phyloP scores from a whole-genome alignment of 2,113 vertebrate species.

The Proterorhinus semilunaris region DNA sequence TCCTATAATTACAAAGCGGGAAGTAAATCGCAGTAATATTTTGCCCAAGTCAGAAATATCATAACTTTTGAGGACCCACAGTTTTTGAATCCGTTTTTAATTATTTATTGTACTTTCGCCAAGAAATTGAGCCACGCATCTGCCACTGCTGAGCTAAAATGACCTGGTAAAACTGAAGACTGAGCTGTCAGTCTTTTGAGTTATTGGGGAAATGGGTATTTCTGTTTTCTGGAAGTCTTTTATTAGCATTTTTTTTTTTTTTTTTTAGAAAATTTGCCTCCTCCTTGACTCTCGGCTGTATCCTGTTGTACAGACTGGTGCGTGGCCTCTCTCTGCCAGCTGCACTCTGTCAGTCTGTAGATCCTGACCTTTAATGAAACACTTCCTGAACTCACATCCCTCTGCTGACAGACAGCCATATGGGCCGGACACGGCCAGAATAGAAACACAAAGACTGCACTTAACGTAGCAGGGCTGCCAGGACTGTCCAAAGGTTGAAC shows the following conservation, averaged over 20 bases:
- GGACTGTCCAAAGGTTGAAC: background rate
- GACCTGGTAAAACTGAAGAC: too few species aligned
- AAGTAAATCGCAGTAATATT: background rate
- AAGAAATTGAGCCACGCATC: too few species aligned
- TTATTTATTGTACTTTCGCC: too few species aligned
- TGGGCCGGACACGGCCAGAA: conserved; percentile 14
- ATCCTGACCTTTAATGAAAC: conserved; percentile 29
- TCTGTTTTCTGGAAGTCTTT: background rate
- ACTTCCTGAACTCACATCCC: conserved; percentile 18
- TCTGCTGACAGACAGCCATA: conserved; percentile 40
- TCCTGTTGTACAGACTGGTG: conserved; percentile 19
- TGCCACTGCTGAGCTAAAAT: too few species aligned
- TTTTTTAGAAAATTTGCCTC: too few species aligned
- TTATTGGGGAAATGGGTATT: background rate
- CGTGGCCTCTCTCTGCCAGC: conserved; percentile 39
- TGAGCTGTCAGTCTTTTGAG: too few species aligned
- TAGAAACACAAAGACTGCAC: conserved; percentile 11
- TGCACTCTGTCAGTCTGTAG: conserved; percentile 40
- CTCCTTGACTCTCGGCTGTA: background rate
- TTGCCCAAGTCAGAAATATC: background rate
- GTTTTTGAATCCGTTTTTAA: background rate
- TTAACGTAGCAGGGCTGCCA: background rate
- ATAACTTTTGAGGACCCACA: too few species aligned
- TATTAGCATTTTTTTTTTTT: background rate
- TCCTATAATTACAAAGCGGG: background rate